Conservation (phyloP, 2,797 vertebrate species). For the Chaenodraco wilsoni region DNA sequence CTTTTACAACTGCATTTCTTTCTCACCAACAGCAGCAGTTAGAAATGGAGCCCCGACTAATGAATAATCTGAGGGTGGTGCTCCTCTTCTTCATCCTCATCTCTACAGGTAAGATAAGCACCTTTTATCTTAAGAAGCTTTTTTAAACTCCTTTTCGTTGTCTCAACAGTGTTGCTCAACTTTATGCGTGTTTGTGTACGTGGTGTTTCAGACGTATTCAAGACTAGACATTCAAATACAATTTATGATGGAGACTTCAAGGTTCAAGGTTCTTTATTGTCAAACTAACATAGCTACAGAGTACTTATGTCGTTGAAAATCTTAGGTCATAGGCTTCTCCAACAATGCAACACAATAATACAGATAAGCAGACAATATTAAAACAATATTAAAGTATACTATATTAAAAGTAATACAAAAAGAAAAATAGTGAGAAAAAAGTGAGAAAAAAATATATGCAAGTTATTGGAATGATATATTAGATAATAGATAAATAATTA, state of each 20-base stretch:
- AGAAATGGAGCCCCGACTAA: conserved; percentile 32
- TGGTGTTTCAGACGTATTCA: neutral
- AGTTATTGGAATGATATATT: too few relatives aligned
- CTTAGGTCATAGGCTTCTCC: too few relatives aligned
- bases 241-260: neutral
- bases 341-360: too few relatives aligned
- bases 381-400: too few relatives aligned
- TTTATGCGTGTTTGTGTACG: neutral
- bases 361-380: too few relatives aligned
- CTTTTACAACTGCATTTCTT: conserved; percentile 25
- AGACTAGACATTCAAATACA: neutral
- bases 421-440: too few relatives aligned
- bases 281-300: too few relatives aligned
- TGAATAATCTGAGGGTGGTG: conserved; percentile 5
- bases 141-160: neutral
- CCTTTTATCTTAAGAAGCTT: neutral
- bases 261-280: too few relatives aligned
- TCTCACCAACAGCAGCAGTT: conserved; percentile 27
- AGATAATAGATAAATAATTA: too few relatives aligned
- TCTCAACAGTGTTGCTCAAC: neutral
- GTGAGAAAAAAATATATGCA: too few relatives aligned
- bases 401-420: too few relatives aligned
- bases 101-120: conserved; percentile 48
- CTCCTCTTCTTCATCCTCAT: conserved; percentile 45
- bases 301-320: too few relatives aligned